phyloP scores from a whole-genome alignment of 2,888 invertebrate genomes.

The Brenthis hecate region DNA sequence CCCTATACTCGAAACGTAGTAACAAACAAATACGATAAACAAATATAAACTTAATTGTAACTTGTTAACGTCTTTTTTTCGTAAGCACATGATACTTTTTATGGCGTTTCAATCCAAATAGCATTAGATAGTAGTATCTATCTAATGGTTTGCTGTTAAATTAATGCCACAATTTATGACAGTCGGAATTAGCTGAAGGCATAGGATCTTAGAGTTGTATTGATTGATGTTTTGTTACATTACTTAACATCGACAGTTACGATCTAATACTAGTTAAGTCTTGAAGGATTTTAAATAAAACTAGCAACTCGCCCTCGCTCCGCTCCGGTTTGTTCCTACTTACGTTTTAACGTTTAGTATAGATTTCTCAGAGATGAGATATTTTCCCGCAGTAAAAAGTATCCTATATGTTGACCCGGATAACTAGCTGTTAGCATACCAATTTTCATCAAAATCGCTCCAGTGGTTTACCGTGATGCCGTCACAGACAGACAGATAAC shows the following conservation, averaged over 20 bases:
- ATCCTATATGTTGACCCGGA: too few relatives aligned
- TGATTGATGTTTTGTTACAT: conserved; percentile 48
- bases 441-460: too few relatives aligned
- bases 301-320: too few relatives aligned
- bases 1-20: conserved; percentile 29
- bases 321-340: too few relatives aligned
- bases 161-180: conserved; percentile 81
- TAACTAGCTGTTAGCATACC: too few relatives aligned
- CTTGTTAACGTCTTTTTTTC: conserved; percentile 27
- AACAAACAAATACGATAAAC: conserved; percentile 37
- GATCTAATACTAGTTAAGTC: too few relatives aligned
- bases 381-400: too few relatives aligned
- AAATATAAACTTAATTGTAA: conserved; percentile 42
- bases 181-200: conserved; percentile 65
- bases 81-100: conserved; percentile 15
- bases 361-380: too few relatives aligned
- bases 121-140: conserved; percentile 76
- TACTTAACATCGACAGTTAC: conserved; percentile 17
- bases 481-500: too few relatives aligned
- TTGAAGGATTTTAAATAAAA: too few relatives aligned
- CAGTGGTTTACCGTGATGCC: too few relatives aligned
- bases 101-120: conserved; percentile 25
- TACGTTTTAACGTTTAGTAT: too few relatives aligned
- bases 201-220: conserved; percentile 56
- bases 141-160: conserved; percentile 80